phyloP scores from a whole-genome alignment of 2,888 invertebrate genomes.

The Platerodrilus igneus region DNA sequence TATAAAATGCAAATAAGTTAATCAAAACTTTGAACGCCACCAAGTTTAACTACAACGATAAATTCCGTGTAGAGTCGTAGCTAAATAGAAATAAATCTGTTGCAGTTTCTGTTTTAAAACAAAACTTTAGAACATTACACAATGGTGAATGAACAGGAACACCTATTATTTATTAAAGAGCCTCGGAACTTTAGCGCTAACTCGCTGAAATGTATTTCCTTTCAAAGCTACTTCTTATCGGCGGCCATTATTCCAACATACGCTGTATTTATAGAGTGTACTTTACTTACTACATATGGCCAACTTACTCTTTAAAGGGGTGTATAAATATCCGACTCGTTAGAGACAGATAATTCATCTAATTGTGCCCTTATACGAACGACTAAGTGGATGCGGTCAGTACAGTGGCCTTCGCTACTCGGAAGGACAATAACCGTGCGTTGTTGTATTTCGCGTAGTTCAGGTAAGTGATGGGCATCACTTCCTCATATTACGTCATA shows the following conservation, averaged over 20 bases:
- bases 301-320: too few relatives aligned
- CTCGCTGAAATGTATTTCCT: slow-evolving; percentile 34
- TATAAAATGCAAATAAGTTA: slow-evolving; percentile 15
- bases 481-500: slow-evolving; percentile 21
- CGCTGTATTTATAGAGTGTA: too few relatives aligned
- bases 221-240: slow-evolving; percentile 31
- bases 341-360: too few relatives aligned
- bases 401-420: slow-evolving; percentile 23
- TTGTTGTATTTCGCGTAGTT: too few relatives aligned
- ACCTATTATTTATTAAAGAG: slow-evolving; percentile 25
- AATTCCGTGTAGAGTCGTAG: slow-evolving; percentile 12
- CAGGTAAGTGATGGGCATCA: slow-evolving; percentile 20
- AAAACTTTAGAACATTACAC: slow-evolving; percentile 24
- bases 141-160: slow-evolving; percentile 25
- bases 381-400: slow-evolving; percentile 3
- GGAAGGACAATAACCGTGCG: slow-evolving; percentile 25
- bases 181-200: slow-evolving; percentile 23
- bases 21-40: slow-evolving; percentile 3
- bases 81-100: slow-evolving; percentile 21
- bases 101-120: slow-evolving; percentile 25
- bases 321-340: too few relatives aligned
- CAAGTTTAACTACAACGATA: slow-evolving; percentile 11
- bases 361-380: too few relatives aligned
- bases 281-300: too few relatives aligned
- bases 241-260: slow-evolving; percentile 27